Conservation (phyloP, 2,888 invertebrate species). For the Psylliodes chrysocephalus region DNA sequence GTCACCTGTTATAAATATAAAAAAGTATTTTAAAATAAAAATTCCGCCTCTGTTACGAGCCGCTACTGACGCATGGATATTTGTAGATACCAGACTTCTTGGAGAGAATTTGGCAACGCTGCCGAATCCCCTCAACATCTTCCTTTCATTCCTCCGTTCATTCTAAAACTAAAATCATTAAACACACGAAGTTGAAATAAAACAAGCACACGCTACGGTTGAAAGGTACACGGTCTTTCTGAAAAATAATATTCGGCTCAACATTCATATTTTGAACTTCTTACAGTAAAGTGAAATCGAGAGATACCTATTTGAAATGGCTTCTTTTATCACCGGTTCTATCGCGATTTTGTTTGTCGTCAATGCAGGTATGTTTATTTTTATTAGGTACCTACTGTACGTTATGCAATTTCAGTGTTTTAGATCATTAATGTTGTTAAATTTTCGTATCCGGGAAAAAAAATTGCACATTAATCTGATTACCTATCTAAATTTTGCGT, state of each 20-base stretch:
- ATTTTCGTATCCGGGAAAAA: no score
- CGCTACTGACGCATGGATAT: no score
- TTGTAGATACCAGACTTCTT: background rate
- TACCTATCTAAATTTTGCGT: no score
- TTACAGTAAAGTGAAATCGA: background rate
- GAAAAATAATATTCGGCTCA: background rate
- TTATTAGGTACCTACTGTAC: no score
- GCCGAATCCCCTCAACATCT: conserved; percentile 3
- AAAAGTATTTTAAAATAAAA: no score
- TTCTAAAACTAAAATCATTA: conserved; percentile 1
- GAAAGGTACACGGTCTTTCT: no score
- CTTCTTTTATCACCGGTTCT: conserved; percentile 29
- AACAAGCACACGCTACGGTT: no score
- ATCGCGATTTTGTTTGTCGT: conserved; percentile 35
- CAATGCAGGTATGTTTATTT: conserved; percentile 31
- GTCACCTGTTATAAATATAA: no score
- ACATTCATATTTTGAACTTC: background rate
- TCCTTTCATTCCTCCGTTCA: conserved; percentile 1
- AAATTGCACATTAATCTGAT: no score
- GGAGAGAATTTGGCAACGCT: background rate
- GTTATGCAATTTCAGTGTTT: no score
- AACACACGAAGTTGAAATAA: background rate
- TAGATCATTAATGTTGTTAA: no score
- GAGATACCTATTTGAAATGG: conserved; percentile 28
- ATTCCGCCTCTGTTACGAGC: no score